phyloP scores from a whole-genome alignment of 2,797 vertebrate genomes.

The Monodelphis domestica region DNA sequence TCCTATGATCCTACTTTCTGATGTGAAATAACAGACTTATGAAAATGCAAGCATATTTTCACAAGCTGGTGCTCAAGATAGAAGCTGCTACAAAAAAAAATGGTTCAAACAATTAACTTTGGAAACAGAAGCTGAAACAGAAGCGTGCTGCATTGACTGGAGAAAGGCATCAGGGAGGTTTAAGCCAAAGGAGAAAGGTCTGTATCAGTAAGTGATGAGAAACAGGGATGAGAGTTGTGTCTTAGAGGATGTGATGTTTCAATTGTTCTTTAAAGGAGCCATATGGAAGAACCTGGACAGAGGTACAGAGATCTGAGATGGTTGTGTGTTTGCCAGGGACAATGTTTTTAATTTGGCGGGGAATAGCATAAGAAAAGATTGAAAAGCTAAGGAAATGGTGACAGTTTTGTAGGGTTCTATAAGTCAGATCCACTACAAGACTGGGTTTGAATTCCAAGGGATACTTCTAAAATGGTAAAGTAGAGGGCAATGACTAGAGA shows the following conservation, averaged over 20 bases:
- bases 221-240: no score
- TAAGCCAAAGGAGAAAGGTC: background rate
- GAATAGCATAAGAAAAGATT: background rate
- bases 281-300: background rate
- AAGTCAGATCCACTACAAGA: background rate
- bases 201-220: background rate
- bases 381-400: background rate
- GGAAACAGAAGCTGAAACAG: background rate
- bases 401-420: background rate
- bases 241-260: no score
- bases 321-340: background rate
- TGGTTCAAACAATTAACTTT: background rate
- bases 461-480: background rate
- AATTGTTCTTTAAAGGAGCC: background rate
- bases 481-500: background rate
- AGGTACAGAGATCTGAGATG: background rate
- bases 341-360: background rate
- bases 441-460: background rate
- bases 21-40: background rate
- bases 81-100: background rate
- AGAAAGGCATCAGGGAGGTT: background rate
- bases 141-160: background rate
- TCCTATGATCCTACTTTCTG: background rate
- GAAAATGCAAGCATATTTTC: background rate
- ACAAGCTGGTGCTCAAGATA: background rate